These are phyloP conservation scores for Petroica traversi DNA, from an alignment of 2,113 vertebrate species.

Conservation along the genomic window DNA sequence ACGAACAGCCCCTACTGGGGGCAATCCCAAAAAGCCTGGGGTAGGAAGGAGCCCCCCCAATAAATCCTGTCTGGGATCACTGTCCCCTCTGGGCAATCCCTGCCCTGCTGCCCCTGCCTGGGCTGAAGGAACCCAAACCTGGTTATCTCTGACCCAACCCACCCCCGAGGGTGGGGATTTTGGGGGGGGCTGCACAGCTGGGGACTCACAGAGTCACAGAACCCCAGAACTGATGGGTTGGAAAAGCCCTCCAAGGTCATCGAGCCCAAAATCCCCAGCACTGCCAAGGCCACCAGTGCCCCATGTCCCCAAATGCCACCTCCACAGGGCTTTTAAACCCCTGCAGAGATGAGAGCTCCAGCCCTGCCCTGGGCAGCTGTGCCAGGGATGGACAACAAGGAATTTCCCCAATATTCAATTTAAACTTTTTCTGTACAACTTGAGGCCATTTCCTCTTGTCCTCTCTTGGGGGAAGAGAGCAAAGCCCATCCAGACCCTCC, in stretches of 20 bases:
- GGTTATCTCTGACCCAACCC: rapidly evolving
- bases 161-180: rapidly evolving
- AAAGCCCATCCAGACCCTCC: neutral
- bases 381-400: neutral
- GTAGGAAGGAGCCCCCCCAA: rapidly evolving
- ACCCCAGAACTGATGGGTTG: rapidly evolving
- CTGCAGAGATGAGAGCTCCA: neutral
- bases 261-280: neutral
- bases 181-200: neutral
- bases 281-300: neutral
- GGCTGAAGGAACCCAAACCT: neutral
- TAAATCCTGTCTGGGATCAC: neutral
- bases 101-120: neutral
- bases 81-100: neutral
- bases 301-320: neutral
- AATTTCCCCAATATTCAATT: too few relatives aligned
- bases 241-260: neutral
- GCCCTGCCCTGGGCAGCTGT: neutral
- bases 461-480: neutral
- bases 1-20: rapidly evolving
- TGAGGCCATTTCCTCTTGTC: neutral
- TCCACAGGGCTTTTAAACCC: neutral
- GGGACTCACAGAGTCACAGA: neutral
- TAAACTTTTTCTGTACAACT: too few relatives aligned
- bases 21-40: rapidly evolving